Base-by-base conservation (phyloP, 2,113 vertebrate species). In the Pachycephala philippinensis region DNA sequence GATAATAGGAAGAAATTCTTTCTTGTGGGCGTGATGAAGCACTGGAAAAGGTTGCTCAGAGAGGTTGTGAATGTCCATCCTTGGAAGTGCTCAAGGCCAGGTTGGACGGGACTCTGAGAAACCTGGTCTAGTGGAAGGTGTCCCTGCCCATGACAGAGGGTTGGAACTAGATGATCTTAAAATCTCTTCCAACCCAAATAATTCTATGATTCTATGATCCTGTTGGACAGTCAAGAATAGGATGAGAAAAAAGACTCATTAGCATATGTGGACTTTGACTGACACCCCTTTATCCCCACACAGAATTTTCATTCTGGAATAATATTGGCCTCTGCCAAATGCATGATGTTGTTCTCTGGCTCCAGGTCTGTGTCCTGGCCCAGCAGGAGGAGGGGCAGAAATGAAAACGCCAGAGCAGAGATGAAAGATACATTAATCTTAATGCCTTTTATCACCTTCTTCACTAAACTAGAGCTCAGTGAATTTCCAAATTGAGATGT, bases 401-500 rank as follows among this genome's bases (percentile, higher is more conserved):
- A 85, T 45, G 15, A 68, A 74, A 47, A n/a, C 60, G 27, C 31
- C 57, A 37, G 74, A 71, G 44, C 56, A 87, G 57, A 85, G 27
- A 39, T 16, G 20, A 60, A 54, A 82, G 40, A 71, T 23, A 37
- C 18, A 14, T 27, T 26, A 56, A 52, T 79, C 52, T 60, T 90
- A 90, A 64, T 60, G 75, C 17, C 47, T 96, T 81, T 87, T 63
- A 68, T 89, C 74, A 78, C 69, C 56, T 93, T 76, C 77, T 52
- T 87, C 53, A 21, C 70, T 87, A n/a, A 84, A 79, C 16, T 39
- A 64, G 78, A 90, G 57, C 70, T 91, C 82, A 69, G 90, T 87
- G 78, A 90, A 91, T 97, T 95, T 93, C 84, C 94, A 95, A 83
- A 94, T 83, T 85, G 90, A 94, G 92, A 82, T 69, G 75, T 88